Conservation (phyloP, 2,888 invertebrate species). For the Hyles lineata region DNA sequence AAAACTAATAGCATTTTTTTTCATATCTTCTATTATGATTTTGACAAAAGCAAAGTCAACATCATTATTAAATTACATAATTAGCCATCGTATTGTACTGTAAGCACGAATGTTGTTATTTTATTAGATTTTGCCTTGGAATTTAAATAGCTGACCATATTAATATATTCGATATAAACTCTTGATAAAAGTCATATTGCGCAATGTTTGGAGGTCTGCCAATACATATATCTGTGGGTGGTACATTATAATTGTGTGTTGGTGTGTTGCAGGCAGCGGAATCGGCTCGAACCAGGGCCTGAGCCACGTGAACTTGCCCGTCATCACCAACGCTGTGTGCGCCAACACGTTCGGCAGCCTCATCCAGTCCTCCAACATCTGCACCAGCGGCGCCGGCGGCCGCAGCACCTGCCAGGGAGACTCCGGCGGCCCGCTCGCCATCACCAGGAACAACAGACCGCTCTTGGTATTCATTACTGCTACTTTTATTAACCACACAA, state of each 20-base stretch:
- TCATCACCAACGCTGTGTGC: constrained; percentile 54
- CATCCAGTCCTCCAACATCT: constrained; percentile 53
- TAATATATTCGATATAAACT: no score
- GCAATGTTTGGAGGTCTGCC: no score
- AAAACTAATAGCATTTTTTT: background rate
- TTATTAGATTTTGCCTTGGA: no score
- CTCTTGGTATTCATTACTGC: constrained; percentile 39
- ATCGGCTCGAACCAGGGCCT: constrained; percentile 45
- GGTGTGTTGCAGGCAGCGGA: constrained; percentile 37
- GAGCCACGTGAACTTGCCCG: constrained; percentile 50
- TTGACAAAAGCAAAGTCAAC: no score
- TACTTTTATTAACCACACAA: no score
- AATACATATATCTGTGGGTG: no score
- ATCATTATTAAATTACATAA: no score
- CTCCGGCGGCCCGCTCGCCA: constrained; percentile 62
- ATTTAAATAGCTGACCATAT: no score
- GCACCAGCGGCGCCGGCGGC: constrained; percentile 56
- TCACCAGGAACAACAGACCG: constrained; percentile 39
- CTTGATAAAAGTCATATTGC: no score
- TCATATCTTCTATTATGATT: no score
- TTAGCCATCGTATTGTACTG: no score
- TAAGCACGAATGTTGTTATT: no score
- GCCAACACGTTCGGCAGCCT: constrained; percentile 46
- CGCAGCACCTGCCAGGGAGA: constrained; percentile 58
- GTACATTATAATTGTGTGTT: constrained; percentile 39